Evolutionary conservation across 2,888 invertebrate species (phyloP), one percentile per base, ranked within the genome.

Genomic region (Pammene fasciana): DNA sequence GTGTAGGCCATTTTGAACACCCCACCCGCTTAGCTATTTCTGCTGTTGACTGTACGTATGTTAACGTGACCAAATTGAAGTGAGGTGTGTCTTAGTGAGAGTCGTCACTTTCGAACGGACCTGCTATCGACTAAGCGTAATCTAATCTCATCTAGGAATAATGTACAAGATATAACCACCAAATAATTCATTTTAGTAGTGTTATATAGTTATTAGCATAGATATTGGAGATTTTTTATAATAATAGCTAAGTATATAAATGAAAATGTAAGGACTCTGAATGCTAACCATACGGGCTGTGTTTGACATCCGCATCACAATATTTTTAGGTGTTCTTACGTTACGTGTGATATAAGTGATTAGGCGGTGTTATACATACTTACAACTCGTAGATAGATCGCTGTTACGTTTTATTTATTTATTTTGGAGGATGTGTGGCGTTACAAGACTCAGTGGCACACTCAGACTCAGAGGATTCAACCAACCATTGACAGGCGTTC

Each of bases 111-210:
- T 52, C 9, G 41, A 48, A 45, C 52, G 50, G 64, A 52, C 52
- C 60, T 18, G 59, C 52, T 67, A 62, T 75, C 75, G 75, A 75
- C 71, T 79, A 82, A 79, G 80, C 80, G 82, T 87, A 87, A 89
- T 89, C 82, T 87, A 87, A 89, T 89, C 89, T 90, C 88, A 87
- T 88, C 79, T 90, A 90, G 85, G 79, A 79, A 80, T 84, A 87
- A 87, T 88, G 90, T 91, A 91, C 91, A 91, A 92, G 83, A 83
- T 78, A 73, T 91, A 90, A 91, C 91, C 92, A 92, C 92, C 92
- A 91, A 91, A 90, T 88, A 87, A 87, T 86, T 86, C 83, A 82
- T 84, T 87, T 81, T 86, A 85, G 83, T 86, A 88, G 84, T 78
- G 76, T 80, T 73, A 73, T 68, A 62, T 80, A 80, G 82, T 79